Percentiles rank a stretch among this genome's conserved stretches.
Conservation (phyloP, 2,888 invertebrate species). For the Exephanes ischioxanthus region DNA sequence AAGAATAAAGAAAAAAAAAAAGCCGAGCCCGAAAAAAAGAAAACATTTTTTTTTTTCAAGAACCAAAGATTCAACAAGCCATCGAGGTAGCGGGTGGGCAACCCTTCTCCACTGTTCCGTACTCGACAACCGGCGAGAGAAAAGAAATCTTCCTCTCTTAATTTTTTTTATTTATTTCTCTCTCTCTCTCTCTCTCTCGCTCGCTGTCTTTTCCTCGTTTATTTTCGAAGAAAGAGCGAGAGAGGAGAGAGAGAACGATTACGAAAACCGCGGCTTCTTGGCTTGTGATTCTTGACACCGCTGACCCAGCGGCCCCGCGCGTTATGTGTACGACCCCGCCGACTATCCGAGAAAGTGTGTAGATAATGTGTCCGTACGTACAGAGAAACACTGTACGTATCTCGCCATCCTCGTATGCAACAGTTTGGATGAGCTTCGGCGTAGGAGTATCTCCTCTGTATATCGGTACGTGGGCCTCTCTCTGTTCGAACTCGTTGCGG, state of each 20-base stretch:
- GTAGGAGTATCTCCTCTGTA: conserved; percentile 46
- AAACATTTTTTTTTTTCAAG: neutral
- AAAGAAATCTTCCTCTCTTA: conserved; percentile 50
- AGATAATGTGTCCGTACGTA: conserved; percentile 16
- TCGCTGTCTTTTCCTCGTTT: conserved; percentile 3
- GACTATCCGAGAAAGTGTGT: conserved; percentile 35
- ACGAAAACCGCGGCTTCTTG: conserved; percentile 46
- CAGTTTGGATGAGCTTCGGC: conserved; percentile 49
- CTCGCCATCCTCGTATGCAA: neutral
- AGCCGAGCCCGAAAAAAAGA: neutral
- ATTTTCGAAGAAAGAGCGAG: neutral
- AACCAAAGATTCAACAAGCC: neutral
- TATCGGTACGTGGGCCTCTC: neutral
- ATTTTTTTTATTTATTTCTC: conserved; percentile 19
- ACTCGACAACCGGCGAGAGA: neutral
- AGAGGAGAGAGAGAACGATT: conserved; percentile 35
- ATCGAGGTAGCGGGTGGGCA: conserved; percentile 33
- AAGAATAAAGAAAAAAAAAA: neutral
- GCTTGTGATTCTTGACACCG: conserved; percentile 50
- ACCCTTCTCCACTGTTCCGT: conserved; percentile 33
- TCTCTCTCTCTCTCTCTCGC: neutral
- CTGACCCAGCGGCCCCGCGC: conserved; percentile 54
- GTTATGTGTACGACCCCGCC: conserved; percentile 34
- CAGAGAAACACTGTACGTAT: neutral
- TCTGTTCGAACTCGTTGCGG: conserved; percentile 5